phyloP scores from a whole-genome alignment of 2,888 invertebrate genomes.

The Hartigia nigra region DNA sequence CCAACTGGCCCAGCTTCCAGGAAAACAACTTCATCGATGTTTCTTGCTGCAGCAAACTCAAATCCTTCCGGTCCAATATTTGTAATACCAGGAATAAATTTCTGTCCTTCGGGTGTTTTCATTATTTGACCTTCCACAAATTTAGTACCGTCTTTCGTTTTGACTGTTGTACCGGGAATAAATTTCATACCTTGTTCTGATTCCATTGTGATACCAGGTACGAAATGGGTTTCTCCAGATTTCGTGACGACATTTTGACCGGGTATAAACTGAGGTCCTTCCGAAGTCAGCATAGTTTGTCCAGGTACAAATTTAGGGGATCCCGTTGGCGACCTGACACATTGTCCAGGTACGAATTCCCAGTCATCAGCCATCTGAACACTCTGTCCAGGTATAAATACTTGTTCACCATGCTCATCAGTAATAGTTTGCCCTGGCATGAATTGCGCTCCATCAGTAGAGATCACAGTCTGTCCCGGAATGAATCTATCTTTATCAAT shows the following conservation, averaged over 20 bases:
- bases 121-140: conserved; percentile 77
- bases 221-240: conserved; percentile 70
- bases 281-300: conserved; percentile 72
- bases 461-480: conserved; percentile 58
- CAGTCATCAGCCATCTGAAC: conserved; percentile 69
- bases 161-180: conserved; percentile 73
- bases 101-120: conserved; percentile 70
- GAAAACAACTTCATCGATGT: conserved; percentile 70
- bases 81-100: conserved; percentile 74
- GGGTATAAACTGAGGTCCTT: conserved; percentile 74
- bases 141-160: conserved; percentile 73
- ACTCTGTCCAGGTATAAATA: conserved; percentile 75
- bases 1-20: conserved; percentile 70
- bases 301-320: conserved; percentile 73
- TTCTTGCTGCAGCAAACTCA: conserved; percentile 72
- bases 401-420: conserved; percentile 70
- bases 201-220: conserved; percentile 71
- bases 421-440: conserved; percentile 74
- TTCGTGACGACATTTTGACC: conserved; percentile 71
- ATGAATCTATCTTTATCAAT: conserved; percentile 64
- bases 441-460: conserved; percentile 67
- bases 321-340: conserved; percentile 69
- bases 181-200: conserved; percentile 68
- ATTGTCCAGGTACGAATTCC: conserved; percentile 77
- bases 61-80: conserved; percentile 67